Conservation (phyloP, 2,888 invertebrate species). For the Andrena dorsata region DNA sequence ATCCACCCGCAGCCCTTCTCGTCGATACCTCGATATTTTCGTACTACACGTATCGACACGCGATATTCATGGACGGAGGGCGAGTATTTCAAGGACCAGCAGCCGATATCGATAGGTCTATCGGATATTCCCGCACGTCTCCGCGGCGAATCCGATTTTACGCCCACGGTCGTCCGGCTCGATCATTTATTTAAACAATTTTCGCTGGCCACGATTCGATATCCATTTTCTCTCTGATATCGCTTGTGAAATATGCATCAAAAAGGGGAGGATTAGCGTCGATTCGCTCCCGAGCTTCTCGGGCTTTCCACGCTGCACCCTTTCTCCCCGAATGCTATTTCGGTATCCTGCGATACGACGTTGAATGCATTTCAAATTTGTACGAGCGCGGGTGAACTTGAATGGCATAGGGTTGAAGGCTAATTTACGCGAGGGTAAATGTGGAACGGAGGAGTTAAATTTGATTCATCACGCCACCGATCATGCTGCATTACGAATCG, state of each 20-base stretch:
- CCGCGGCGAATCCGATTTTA: slow-evolving; percentile 30
- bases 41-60: slow-evolving; percentile 35
- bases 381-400: no score
- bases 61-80: slow-evolving; percentile 42
- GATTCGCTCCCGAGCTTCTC: background rate
- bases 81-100: slow-evolving; percentile 29
- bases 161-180: background rate
- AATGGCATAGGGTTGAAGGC: no score
- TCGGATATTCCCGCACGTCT: slow-evolving; percentile 26
- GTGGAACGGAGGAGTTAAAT: no score
- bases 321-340: background rate
- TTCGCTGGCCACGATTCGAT: background rate
- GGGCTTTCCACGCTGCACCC: background rate
- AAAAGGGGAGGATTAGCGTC: slow-evolving; percentile 10
- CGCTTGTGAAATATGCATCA: slow-evolving; percentile 14
- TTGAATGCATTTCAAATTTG: no score
- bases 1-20: slow-evolving; percentile 34
- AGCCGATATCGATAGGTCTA: slow-evolving; percentile 26
- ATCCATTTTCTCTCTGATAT: slow-evolving; percentile 12
- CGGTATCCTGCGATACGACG: background rate
- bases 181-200: slow-evolving; percentile 56
- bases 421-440: no score
- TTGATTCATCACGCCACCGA: no score
- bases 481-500: no score
- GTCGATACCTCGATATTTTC: slow-evolving; percentile 62